Evolutionary conservation across 2,888 invertebrate genomes (phyloP).

Genomic region (Scaptomyza caliginosa): DNA sequence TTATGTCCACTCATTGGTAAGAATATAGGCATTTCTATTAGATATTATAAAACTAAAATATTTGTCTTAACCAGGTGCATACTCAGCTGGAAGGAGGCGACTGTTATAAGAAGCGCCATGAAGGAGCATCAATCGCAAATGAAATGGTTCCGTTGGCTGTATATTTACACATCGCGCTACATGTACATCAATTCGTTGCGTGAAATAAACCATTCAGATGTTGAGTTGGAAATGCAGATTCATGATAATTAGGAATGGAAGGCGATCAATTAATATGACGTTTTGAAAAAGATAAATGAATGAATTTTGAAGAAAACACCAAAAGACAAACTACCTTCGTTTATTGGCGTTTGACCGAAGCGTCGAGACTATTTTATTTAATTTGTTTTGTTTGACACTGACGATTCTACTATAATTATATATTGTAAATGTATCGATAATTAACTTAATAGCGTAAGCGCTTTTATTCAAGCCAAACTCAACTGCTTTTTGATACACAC

Average conservation of each 20-base stretch:
- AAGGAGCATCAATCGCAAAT: conserved; percentile 94
- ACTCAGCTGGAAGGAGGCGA: conserved; percentile 87
- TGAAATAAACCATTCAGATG: conserved; percentile 89
- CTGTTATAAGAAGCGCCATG: conserved; percentile 91
- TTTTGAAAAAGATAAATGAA: conserved; percentile 18
- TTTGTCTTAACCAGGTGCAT: conserved; percentile 86
- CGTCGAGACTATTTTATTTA: conserved; percentile 30
- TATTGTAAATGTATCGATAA: conserved; percentile 38
- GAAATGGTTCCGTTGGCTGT: conserved; percentile 96
- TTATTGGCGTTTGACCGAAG: conserved; percentile 31
- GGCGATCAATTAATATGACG: neutral
- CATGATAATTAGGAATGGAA: conserved; percentile 84
- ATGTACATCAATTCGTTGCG: conserved; percentile 94
- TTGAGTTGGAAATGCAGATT: conserved; percentile 89
- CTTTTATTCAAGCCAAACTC: conserved; percentile 51
- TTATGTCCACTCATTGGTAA: conserved; percentile 91
- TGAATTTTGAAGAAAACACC: conserved; percentile 52
- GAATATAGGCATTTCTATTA: conserved; percentile 44
- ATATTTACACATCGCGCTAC: conserved; percentile 94
- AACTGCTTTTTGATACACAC: conserved; percentile 33
- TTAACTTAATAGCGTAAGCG: conserved; percentile 37
- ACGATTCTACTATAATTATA: conserved; percentile 67
- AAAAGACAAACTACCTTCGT: conserved; percentile 70
- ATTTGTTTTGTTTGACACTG: conserved; percentile 55
- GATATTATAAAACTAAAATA: neutral